phyloP scores from a whole-genome alignment of 2,797 vertebrate species.

The Lacerta bilineata region DNA sequence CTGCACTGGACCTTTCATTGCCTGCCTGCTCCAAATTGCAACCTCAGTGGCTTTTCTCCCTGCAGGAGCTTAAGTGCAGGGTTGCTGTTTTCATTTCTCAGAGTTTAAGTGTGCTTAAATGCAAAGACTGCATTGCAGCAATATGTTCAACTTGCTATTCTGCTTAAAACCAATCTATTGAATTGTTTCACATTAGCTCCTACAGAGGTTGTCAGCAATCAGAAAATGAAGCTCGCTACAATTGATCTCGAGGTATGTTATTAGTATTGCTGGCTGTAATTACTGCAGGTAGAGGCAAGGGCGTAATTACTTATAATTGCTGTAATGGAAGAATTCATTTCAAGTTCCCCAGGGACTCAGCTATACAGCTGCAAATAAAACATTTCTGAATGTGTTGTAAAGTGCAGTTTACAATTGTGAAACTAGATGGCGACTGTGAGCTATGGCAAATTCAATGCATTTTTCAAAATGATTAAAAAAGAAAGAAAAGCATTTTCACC shows the following conservation, averaged over 20 bases:
- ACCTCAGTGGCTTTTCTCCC: not conserved
- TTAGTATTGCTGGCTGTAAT: not conserved
- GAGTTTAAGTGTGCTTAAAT: not conserved
- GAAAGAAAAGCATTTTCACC: too few species aligned
- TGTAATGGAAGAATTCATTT: not conserved
- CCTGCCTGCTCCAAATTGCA: not conserved
- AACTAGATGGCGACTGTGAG: too few species aligned
- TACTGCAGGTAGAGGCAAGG: constrained; percentile 1
- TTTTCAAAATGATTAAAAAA: too few species aligned
- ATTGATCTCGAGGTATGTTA: not conserved
- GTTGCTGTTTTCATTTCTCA: not conserved
- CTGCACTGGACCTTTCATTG: not conserved
- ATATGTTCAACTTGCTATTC: not conserved
- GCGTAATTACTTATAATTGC: constrained; percentile 13
- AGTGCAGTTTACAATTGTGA: too few species aligned
- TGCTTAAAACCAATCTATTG: not conserved
- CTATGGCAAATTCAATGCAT: too few species aligned
- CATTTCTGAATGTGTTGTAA: too few species aligned
- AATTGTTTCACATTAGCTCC: not conserved
- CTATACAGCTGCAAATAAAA: too few species aligned
- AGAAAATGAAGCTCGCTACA: not conserved
- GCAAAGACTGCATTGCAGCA: not conserved
- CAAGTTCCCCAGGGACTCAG: not conserved
- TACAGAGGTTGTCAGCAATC: accelerated
- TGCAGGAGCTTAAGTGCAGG: not conserved